These are phyloP conservation scores for Ornithoptera priamus DNA, from an alignment of 2,888 invertebrate genomes.

Conservation along the genomic window DNA sequence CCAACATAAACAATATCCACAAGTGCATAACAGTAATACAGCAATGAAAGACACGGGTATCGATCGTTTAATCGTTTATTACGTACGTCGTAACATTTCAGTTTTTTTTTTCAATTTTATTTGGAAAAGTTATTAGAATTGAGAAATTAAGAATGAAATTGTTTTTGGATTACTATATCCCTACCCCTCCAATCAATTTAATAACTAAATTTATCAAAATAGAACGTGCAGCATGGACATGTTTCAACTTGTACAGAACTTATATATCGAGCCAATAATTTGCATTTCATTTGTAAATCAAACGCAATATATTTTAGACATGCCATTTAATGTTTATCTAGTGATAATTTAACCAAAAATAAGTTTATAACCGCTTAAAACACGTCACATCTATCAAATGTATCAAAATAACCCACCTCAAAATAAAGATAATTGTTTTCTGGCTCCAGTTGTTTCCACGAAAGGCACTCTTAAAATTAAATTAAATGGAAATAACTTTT, in stretches of 20 bases:
- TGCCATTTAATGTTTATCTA: neutral
- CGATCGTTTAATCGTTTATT: neutral
- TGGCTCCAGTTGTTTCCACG: slow-evolving; percentile 31
- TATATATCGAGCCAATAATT: neutral
- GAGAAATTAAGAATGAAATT: too few species aligned
- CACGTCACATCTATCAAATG: neutral
- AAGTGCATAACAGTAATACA: neutral
- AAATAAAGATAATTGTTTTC: slow-evolving; percentile 35
- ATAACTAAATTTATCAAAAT: neutral
- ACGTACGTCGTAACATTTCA: too few species aligned
- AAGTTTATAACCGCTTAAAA: too few species aligned
- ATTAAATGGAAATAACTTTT: slow-evolving; percentile 40
- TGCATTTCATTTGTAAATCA: neutral
- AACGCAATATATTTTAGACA: neutral
- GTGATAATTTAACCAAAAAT: neutral
- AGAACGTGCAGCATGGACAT: neutral
- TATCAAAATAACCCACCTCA: slow-evolving; percentile 35
- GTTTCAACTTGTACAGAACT: neutral
- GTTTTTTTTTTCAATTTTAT: too few species aligned
- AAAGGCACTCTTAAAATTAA: slow-evolving; percentile 40
- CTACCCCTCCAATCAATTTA: too few species aligned
- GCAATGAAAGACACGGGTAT: too few species aligned
- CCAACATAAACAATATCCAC: neutral
- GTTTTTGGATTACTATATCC: too few species aligned
- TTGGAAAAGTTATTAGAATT: neutral